These are phyloP conservation scores for Acanthoscelides obtectus DNA, from an alignment of 2,888 invertebrate genomes.

Conservation along the genomic window DNA sequence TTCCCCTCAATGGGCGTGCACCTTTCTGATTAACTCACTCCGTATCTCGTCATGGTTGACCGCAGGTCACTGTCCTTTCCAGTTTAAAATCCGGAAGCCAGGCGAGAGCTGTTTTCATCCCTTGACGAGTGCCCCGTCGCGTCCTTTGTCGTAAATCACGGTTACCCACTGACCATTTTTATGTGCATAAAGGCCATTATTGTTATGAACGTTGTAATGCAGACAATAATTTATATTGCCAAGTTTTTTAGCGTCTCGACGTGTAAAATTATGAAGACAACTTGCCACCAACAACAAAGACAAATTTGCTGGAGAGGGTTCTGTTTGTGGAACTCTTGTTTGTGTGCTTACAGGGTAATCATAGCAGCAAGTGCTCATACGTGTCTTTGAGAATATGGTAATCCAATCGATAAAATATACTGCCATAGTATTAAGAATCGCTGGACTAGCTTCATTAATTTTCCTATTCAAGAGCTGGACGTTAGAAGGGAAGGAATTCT, in stretches of 20 bases:
- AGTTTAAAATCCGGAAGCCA: neutral
- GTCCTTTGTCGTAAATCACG: neutral
- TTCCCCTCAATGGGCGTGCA: no score
- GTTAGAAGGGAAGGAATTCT: no score
- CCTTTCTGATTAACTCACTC: no score
- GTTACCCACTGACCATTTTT: neutral
- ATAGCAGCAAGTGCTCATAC: no score
- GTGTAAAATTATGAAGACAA: neutral
- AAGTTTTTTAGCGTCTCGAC: neutral
- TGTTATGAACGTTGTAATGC: neutral
- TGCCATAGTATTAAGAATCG: no score
- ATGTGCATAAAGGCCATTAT: neutral
- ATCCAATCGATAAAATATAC: no score
- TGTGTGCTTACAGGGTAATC: neutral
- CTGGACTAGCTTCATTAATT: no score
- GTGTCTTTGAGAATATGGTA: no score
- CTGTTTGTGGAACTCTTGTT: neutral
- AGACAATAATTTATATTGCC: neutral
- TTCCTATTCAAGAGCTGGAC: no score
- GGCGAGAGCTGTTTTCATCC: neutral
- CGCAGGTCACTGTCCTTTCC: neutral
- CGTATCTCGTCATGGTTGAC: neutral
- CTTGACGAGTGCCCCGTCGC: neutral
- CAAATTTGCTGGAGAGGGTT: neutral
- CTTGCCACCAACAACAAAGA: neutral